These are phyloP conservation scores for Archivesica marissinica DNA, from an alignment of 1,140 invertebrate species.

Conservation along the genomic window DNA sequence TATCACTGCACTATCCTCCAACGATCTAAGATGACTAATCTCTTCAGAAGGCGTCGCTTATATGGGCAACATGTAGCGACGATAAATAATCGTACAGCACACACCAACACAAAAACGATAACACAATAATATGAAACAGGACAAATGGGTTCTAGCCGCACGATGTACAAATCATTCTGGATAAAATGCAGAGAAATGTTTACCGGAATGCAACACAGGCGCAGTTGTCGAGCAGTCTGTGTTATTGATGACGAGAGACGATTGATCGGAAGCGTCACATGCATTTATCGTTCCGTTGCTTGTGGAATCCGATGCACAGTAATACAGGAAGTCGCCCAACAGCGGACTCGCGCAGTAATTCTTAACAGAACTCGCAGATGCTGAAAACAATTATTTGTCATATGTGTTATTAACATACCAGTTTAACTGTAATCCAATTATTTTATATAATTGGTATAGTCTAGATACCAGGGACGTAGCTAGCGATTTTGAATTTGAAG, in stretches of 20 bases:
- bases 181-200: neutral
- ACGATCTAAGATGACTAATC: too few species aligned
- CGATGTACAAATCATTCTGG: neutral
- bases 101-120: too few species aligned
- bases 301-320: neutral
- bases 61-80: too few species aligned
- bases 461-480: too few species aligned
- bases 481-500: too few species aligned
- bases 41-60: too few species aligned
- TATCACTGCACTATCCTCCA: too few species aligned
- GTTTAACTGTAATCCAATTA: too few species aligned
- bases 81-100: too few species aligned
- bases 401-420: too few species aligned
- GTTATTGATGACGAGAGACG: neutral
- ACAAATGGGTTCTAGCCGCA: neutral
- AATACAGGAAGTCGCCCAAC: conserved; percentile 2
- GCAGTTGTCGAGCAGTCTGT: neutral
- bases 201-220: conserved; percentile 1
- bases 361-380: neutral
- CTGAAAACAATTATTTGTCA: conserved; percentile 16
- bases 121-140: too few species aligned
- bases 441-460: too few species aligned
- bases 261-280: neutral
- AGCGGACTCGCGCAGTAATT: neutral
- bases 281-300: neutral